A percentile compares a stretch with the other conserved stretches of the same genome.
phyloP scores from a whole-genome alignment of 2,113 vertebrate species.

The Chionomys nivalis region DNA sequence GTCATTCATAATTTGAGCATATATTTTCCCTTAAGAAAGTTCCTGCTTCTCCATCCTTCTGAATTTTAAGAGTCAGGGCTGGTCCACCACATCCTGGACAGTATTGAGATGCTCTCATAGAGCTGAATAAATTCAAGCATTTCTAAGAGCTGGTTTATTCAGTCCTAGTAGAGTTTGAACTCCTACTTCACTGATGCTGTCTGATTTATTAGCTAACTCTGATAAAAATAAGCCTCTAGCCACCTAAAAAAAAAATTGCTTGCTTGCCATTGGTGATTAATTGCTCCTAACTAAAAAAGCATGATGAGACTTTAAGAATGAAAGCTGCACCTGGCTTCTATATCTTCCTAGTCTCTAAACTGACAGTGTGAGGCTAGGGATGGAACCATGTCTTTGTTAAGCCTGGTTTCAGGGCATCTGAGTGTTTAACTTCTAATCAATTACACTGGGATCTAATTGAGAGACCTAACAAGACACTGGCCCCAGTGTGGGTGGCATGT shows the following conservation, averaged over 20 bases:
- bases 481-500: conserved; percentile 18
- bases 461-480: conserved; percentile 36
- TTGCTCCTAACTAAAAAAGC: conserved; percentile 85
- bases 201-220: conserved; percentile 89
- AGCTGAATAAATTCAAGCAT: conserved; percentile 71
- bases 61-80: conserved; percentile 64
- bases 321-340: conserved; percentile 75
- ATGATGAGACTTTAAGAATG: conserved; percentile 84
- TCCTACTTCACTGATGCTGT: conserved; percentile 80
- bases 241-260: conserved; percentile 86
- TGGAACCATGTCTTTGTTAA: conserved; percentile 82
- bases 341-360: conserved; percentile 76
- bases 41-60: conserved; percentile 56
- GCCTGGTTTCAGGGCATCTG: conserved; percentile 77
- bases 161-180: conserved; percentile 85
- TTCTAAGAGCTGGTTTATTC: conserved; percentile 81
- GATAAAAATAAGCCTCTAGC: conserved; percentile 87
- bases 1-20: conserved; percentile 55
- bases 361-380: conserved; percentile 76
- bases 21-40: conserved; percentile 73
- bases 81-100: conserved; percentile 31
- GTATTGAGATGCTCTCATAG: conserved; percentile 43
- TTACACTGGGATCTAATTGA: conserved; percentile 48
- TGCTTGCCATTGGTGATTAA: conserved; percentile 86
- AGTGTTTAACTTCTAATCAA: conserved; percentile 74